phyloP scores from a whole-genome alignment of 37 sponge, comb jelly and placozoan genomes.

The Diacarnus erythraeanus region DNA sequence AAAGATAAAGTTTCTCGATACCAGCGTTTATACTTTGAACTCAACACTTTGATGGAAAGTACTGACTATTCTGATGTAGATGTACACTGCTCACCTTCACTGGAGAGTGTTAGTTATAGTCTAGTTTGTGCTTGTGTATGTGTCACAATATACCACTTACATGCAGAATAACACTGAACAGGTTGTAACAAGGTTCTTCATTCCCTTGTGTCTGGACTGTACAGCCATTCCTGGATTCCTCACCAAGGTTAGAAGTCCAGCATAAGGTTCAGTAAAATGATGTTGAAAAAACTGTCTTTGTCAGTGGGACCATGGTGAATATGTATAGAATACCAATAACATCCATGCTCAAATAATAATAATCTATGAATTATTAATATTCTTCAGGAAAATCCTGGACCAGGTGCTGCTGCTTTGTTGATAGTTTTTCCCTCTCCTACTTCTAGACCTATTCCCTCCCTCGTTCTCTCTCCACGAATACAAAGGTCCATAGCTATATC shows the following conservation, averaged over 20 bases:
- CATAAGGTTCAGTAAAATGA: too few relatives aligned
- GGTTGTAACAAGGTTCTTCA: slow-evolving; percentile 56
- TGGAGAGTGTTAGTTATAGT: slow-evolving; percentile 18
- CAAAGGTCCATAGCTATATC: slow-evolving; percentile 10
- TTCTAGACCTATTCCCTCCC: slow-evolving; percentile 27
- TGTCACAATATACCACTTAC: neutral
- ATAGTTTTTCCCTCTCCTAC: slow-evolving; percentile 50
- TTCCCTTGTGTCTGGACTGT: slow-evolving; percentile 54
- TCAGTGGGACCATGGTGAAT: neutral
- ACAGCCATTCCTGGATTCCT: slow-evolving; percentile 44
- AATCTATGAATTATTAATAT: neutral
- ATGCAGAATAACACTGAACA: slow-evolving; percentile 1
- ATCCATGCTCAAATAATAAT: neutral
- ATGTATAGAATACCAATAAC: neutral
- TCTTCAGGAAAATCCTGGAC: slow-evolving; percentile 52
- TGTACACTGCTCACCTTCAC: slow-evolving; percentile 34
- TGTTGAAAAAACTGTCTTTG: too few relatives aligned
- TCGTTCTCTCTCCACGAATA: slow-evolving; percentile 60
- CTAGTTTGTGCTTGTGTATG: neutral
- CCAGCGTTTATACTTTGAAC: slow-evolving; percentile 71
- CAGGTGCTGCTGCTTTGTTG: slow-evolving; percentile 50
- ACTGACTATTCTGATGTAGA: slow-evolving; percentile 37
- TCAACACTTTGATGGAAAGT: slow-evolving; percentile 43
- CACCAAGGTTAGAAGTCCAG: slow-evolving; percentile 38
- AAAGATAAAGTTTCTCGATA: slow-evolving; percentile 1